Conservation (phyloP, 1,140 invertebrate species). For the Drosophila kurseongensis region DNA sequence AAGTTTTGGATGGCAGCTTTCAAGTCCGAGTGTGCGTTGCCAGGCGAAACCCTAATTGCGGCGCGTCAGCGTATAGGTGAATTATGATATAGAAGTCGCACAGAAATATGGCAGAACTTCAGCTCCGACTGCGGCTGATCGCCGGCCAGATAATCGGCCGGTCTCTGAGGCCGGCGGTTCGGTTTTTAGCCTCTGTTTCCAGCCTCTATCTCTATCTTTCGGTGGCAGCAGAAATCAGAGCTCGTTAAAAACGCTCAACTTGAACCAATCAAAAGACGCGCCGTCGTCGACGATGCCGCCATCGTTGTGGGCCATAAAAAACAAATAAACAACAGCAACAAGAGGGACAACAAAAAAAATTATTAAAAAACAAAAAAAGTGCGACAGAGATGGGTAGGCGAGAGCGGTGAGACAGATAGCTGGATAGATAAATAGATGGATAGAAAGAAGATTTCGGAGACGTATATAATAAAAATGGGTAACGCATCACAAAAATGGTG, state of each 20-base stretch:
- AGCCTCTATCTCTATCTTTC: constrained; percentile 35
- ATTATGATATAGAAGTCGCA: constrained; percentile 80
- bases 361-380: constrained; percentile 57
- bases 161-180: background rate
- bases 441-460: constrained; percentile 48
- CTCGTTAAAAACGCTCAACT: constrained; percentile 76
- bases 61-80: constrained; percentile 74
- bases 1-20: background rate
- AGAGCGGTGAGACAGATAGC: background rate
- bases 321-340: constrained; percentile 51
- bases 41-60: constrained; percentile 60
- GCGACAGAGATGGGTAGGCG: constrained; percentile 13
- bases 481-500: constrained; percentile 51
- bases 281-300: constrained; percentile 52
- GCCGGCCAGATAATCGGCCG: constrained; percentile 57
- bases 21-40: constrained; percentile 13
- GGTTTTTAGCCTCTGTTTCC: constrained; percentile 13
- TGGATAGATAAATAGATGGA: constrained; percentile 2
- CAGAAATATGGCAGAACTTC: constrained; percentile 44
- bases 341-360: constrained; percentile 40
- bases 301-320: constrained; percentile 64
- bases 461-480: constrained; percentile 47
- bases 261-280: constrained; percentile 83
- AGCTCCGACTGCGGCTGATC: constrained; percentile 60
- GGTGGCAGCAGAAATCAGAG: constrained; percentile 71